Conservation (phyloP, 2,797 vertebrate genomes). For the Luscinia luscinia region DNA sequence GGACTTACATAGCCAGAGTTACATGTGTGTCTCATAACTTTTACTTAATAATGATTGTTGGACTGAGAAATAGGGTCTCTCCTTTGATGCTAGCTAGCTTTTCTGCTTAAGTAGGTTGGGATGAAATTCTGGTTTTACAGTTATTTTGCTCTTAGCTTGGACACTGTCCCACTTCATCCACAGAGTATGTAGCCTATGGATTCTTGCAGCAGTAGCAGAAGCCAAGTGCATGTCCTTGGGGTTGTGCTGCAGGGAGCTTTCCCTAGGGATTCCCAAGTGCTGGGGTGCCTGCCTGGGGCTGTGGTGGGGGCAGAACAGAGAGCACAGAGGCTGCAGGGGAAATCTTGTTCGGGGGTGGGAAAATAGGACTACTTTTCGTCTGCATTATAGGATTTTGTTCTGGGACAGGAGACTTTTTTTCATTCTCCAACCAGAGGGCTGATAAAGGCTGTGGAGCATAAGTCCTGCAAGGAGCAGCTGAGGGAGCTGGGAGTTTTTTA, state of each 20-base stretch:
- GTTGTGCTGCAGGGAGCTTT: neutral
- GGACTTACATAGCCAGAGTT: neutral
- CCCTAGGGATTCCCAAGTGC: rapidly evolving
- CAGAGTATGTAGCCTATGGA: rapidly evolving
- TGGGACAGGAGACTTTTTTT: too few relatives aligned
- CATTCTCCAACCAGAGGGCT: neutral
- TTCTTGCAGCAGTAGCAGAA: neutral
- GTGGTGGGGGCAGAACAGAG: rapidly evolving
- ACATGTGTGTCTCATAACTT: rapidly evolving
- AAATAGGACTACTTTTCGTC: neutral
- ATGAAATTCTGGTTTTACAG: neutral
- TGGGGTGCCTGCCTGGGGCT: rapidly evolving
- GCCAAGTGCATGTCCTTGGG: rapidly evolving
- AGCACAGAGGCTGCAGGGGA: neutral
- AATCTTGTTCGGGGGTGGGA: rapidly evolving
- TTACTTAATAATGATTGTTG: neutral
- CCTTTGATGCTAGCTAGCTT: neutral
- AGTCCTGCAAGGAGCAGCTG: neutral
- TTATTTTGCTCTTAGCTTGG: neutral
- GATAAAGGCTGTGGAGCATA: neutral
- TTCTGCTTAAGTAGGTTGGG: neutral
- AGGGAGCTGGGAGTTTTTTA: neutral
- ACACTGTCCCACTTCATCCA: neutral
- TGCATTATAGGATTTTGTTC: neutral
- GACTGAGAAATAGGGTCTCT: neutral